Conservation (phyloP, 2,113 vertebrate species). For the Corvus hawaiiensis region DNA sequence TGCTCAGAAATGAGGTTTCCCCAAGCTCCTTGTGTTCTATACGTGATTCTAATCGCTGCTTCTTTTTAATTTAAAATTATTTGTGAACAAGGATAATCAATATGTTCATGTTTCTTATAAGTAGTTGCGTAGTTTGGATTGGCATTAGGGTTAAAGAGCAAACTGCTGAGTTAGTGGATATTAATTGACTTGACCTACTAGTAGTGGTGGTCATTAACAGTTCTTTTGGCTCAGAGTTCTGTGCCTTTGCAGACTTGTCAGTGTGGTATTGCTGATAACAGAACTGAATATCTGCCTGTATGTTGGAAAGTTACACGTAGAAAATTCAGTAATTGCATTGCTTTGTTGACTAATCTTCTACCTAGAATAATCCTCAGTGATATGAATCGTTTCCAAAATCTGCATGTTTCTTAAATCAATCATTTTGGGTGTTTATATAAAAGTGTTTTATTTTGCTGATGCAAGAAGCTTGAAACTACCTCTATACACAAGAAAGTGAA, state of each 20-base stretch:
- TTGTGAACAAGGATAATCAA: neutral
- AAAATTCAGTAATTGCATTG: neutral
- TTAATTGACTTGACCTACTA: neutral
- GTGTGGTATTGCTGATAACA: neutral
- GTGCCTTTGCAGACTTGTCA: neutral
- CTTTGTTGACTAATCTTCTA: neutral
- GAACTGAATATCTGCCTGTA: neutral
- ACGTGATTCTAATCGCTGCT: neutral
- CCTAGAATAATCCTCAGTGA: neutral
- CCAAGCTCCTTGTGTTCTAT: neutral
- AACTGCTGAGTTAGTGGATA: neutral
- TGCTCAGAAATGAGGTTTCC: neutral
- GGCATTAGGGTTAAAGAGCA: neutral
- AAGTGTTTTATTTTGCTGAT: neutral
- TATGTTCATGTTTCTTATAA: neutral
- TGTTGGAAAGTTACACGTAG: neutral
- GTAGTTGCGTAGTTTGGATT: neutral
- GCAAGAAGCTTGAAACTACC: neutral
- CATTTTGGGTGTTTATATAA: neutral
- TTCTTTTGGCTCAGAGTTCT: neutral
- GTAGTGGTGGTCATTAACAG: neutral
- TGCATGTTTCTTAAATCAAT: neutral
- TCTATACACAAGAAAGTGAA: neutral
- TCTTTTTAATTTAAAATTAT: neutral
- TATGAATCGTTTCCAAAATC: neutral